These are phyloP conservation scores for Cephalotes varians DNA, from an alignment of 2,888 invertebrate species.

Conservation along the genomic window DNA sequence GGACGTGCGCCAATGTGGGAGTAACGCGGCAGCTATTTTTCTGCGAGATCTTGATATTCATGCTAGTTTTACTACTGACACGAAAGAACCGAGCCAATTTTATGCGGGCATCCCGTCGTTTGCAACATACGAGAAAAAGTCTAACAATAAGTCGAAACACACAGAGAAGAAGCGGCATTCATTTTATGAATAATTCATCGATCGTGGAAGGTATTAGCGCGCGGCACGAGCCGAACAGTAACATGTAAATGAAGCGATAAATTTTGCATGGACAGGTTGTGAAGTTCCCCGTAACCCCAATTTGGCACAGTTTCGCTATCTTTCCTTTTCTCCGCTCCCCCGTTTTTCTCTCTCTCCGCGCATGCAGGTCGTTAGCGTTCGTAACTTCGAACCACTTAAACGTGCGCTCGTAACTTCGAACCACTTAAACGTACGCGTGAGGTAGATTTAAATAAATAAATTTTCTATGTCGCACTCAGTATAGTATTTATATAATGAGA, in stretches of 20 bases:
- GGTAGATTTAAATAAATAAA: conserved; percentile 42
- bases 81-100: conserved; percentile 57
- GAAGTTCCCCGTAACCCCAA: conserved; percentile 72
- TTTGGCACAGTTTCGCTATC: conserved; percentile 70
- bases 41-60: conserved; percentile 64
- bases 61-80: conserved; percentile 64
- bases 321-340: conserved; percentile 14
- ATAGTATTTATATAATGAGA: background rate
- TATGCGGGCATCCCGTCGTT: conserved; percentile 67
- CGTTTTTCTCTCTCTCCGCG: background rate
- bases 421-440: conserved; percentile 35
- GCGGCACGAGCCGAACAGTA: conserved; percentile 74
- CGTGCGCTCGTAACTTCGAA: conserved; percentile 44
- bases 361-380: conserved; percentile 51
- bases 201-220: conserved; percentile 76
- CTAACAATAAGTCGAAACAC: conserved; percentile 77
- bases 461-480: background rate
- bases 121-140: conserved; percentile 70
- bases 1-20: conserved; percentile 55
- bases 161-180: conserved; percentile 64
- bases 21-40: conserved; percentile 46
- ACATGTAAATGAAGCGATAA: conserved; percentile 79
- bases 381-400: conserved; percentile 47
- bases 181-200: conserved; percentile 78
- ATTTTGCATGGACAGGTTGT: conserved; percentile 77